Conservation (phyloP, 2,113 vertebrate species). For the Penelope pileata region DNA sequence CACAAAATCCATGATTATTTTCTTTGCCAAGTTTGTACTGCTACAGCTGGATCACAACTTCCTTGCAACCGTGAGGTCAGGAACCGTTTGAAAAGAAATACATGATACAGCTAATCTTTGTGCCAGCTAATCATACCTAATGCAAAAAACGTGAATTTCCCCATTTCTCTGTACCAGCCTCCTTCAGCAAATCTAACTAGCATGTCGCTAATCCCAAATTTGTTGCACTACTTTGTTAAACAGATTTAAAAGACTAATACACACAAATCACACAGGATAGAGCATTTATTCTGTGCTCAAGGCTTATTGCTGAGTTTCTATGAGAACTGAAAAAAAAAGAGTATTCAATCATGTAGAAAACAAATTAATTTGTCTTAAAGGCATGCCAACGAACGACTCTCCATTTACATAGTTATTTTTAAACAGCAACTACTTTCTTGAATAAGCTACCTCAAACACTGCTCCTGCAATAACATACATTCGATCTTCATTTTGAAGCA, state of each 20-base stretch:
- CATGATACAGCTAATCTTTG: not conserved
- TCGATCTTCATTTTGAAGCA: not conserved
- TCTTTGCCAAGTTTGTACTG: slow-evolving; percentile 34
- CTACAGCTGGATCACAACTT: slow-evolving; percentile 47
- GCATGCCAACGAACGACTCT: not conserved
- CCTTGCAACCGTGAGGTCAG: slow-evolving; percentile 4
- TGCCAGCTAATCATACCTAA: not conserved
- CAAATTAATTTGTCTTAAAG: slow-evolving; percentile 13
- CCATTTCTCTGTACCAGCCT: not conserved
- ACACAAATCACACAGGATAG: slow-evolving; percentile 21
- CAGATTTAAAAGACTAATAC: slow-evolving; percentile 32
- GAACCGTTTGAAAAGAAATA: slow-evolving; percentile 1
- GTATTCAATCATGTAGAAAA: not conserved
- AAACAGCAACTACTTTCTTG: not conserved
- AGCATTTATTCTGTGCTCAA: slow-evolving; percentile 16
- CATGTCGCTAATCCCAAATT: slow-evolving; percentile 13
- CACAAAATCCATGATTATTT: not conserved
- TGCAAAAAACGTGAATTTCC: not conserved
- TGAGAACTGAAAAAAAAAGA: not conserved
- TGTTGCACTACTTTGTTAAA: slow-evolving; percentile 41
- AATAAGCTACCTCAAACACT: not conserved
- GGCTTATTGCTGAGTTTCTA: slow-evolving; percentile 21
- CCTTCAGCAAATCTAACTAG: slow-evolving; percentile 8
- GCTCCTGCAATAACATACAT: not conserved
- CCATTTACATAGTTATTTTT: not conserved